Percentiles rank a stretch among this genome's conserved stretches.
phyloP scores from a whole-genome alignment of 2,888 invertebrate genomes.

The Strigamia crassipes region DNA sequence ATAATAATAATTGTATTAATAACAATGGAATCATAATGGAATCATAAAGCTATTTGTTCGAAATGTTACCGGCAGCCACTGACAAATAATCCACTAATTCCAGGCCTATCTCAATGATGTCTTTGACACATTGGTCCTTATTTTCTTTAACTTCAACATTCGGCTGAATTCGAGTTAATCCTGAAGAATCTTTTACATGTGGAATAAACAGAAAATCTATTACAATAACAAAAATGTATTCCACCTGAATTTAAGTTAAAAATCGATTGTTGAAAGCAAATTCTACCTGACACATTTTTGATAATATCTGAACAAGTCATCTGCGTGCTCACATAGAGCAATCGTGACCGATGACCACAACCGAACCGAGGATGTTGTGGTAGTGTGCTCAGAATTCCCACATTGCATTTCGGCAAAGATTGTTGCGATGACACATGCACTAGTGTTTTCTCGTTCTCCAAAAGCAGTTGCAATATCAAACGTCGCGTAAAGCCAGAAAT shows the following conservation, averaged over 20 bases:
- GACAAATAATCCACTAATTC: conserved; percentile 66
- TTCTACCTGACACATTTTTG: conserved; percentile 63
- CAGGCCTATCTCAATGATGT: conserved; percentile 57
- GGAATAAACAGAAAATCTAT: conserved; percentile 33
- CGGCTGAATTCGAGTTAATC: conserved; percentile 51
- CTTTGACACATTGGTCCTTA: conserved; percentile 54
- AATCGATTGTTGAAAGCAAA: conserved; percentile 52
- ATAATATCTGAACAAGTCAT: conserved; percentile 76
- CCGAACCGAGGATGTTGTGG: conserved; percentile 70
- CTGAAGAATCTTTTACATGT: conserved; percentile 4
- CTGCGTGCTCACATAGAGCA: conserved; percentile 75
- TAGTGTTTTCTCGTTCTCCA: conserved; percentile 82
- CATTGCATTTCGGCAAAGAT: conserved; percentile 49
- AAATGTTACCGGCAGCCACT: conserved; percentile 68
- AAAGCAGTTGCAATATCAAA: conserved; percentile 79
- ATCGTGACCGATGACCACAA: conserved; percentile 73
- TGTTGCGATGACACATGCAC: conserved; percentile 67
- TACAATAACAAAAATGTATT: neutral
- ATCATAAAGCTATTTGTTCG: neutral
- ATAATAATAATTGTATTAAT: neutral
- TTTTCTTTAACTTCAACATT: conserved; percentile 58
- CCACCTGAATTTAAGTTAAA: neutral
- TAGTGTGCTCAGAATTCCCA: conserved; percentile 50
- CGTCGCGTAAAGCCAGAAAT: conserved; percentile 86
- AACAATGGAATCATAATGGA: neutral